These are phyloP conservation scores for Drosophila carrolli DNA, from an alignment of 1,140 invertebrate genomes.

Conservation along the genomic window DNA sequence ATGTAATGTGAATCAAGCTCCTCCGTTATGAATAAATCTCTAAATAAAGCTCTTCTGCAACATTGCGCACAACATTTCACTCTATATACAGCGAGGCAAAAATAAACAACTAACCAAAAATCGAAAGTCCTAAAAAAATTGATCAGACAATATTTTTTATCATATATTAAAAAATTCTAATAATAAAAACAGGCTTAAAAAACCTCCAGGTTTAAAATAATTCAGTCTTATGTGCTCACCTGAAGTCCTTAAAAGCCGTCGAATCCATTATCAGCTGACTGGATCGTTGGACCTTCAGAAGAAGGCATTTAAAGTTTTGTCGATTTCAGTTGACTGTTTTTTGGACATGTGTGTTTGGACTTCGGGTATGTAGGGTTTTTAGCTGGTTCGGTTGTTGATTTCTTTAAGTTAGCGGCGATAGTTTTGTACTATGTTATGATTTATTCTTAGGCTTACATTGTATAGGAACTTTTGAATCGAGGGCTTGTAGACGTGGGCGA, in stretches of 20 bases:
- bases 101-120: too few relatives aligned
- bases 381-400: slow-evolving; percentile 10
- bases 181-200: too few relatives aligned
- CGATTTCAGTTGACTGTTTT: background rate
- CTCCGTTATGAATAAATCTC: too few relatives aligned
- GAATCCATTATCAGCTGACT: slow-evolving; percentile 14
- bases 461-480: slow-evolving; percentile 75
- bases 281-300: slow-evolving; percentile 3
- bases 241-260: slow-evolving; percentile 2
- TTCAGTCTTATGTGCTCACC: slow-evolving; percentile 4
- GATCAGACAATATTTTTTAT: too few relatives aligned
- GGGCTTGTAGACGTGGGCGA: slow-evolving; percentile 31
- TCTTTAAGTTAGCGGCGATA: slow-evolving; percentile 18
- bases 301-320: slow-evolving; percentile 9
- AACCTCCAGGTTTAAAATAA: too few relatives aligned
- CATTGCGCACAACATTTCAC: too few relatives aligned
- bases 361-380: slow-evolving; percentile 14
- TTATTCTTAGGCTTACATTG: slow-evolving; percentile 58
- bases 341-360: background rate
- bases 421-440: slow-evolving; percentile 63
- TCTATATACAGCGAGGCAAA: too few relatives aligned
- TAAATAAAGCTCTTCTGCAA: too few relatives aligned
- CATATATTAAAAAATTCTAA: too few relatives aligned
- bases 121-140: too few relatives aligned
- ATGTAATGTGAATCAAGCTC: too few relatives aligned